Base-by-base conservation (phyloP, 1,140 invertebrate genomes). In the Colletes latitarsis region DNA sequence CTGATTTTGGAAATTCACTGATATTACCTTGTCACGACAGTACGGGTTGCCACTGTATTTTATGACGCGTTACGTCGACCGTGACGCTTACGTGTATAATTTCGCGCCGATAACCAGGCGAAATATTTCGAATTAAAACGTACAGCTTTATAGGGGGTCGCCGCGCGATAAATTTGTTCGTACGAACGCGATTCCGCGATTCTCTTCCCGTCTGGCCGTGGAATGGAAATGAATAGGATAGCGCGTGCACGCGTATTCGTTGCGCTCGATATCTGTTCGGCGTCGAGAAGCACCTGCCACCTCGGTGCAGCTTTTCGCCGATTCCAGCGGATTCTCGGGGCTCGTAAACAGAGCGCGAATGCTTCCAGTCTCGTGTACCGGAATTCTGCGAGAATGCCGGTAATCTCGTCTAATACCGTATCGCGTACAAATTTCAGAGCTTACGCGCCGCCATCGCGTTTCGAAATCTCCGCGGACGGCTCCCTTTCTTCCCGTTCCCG, bases 121-220 rank as follows among this genome's bases (percentile, higher is more conserved):
- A 71, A 69, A 49, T 49, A 19, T 72, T 63, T 63, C 30, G 68
- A 52, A 71, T 52, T 55, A 63, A 63, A 78, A 62, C n/a, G 58
- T 19, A 17, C 8, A 75, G 41, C n/a, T 76, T 60, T 30, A 49
- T 14, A 39, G 49, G 39, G 57, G 30, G 30, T 30, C 30, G 52
- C 68, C 12, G 30, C 6, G 30, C 12, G 58, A 84, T 83, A 68
- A 83, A 84, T 72, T 70, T 64, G 41, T 79, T 30, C 55, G 12
- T 58, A 72, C 19, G 52, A 82, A 79, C 73, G 30, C 30, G 30
- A 30, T 30, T 2, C 30, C 30, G 30, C 30, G 30, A 30, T 30
- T 30, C 30, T 30, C 30, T 30, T 30, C 2, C 30, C 30, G 30
- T 9, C 8, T 49, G 49, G 49, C 49, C 5, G 10, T 17, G 62